Base-by-base conservation (phyloP, 2,888 invertebrate genomes). In the Scelioninae gen. 1 region DNA sequence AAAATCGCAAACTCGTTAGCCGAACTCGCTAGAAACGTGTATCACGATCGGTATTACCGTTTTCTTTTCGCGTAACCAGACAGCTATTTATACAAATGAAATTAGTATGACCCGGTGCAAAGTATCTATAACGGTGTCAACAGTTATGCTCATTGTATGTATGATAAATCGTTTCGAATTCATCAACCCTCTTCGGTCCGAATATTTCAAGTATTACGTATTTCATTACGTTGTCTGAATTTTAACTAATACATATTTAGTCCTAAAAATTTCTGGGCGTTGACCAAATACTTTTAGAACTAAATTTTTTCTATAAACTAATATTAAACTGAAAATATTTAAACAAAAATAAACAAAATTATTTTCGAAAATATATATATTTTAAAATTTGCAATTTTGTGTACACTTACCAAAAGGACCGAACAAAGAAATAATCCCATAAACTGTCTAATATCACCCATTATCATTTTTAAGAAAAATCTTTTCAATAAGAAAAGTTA, bases 1-100 rank as follows among this genome's bases (percentile, higher is more conserved):
- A 56, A 75, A 82, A 69, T 78, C 63, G 51, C 49, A 69, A 58
- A 65, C 75, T 79, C 66, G 55, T 75, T 76, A 78, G 38, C n/a
- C 56, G 55, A 56, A 69, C 66, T 71, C 74, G 77, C 69, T 75
- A 45, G 66, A 71, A 69, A 82, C 62, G 65, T 72, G 47, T 81
- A 84, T 86, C 85, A 83, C 84, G 85, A 84, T 78, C 78, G 58
- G 51, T 56, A 69, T 71, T 84, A 85, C 86, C 84, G 84, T 84
- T 83, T 68, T 77, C 55, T 79, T 80, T 60, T 63, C 56, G 47
- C 7, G 29, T 65, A 53, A 40, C 16, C 49, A 53, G 31, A 23
- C 31, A 32, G 23, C 7, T 60, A 29, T 60, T 34, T 23, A 23
- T 31, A 56, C 53, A 53, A 60, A 55, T 49, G 49, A 29, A 81